Base-by-base conservation (phyloP, 2,888 invertebrate genomes). In the Tortrix viridana region DNA sequence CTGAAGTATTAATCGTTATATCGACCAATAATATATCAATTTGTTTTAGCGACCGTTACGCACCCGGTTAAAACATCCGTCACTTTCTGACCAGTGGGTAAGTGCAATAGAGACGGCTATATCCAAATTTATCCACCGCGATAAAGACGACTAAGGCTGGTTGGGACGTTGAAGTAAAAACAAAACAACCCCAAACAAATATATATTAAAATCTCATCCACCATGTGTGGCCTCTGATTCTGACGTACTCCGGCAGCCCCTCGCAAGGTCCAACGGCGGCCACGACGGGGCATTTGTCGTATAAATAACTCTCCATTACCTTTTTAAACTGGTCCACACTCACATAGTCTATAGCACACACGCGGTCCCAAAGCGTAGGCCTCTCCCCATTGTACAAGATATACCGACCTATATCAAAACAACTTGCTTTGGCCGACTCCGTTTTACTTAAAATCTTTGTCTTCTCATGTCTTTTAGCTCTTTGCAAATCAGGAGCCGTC, bases 331-430 rank as follows among this genome's bases (percentile, higher is more conserved):
- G 94, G 55, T 94, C 88, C 1, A 96, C 95, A 43, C 94, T 94
- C 26, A 98, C 95, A 49, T 94, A 93, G 70, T 98, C 96, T 80
- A 99, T 97, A 70, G 97, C 94, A 60, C 94, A 94, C 74, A 98
- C 95, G 70, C 98, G 92, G 82, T 99, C 98, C 71, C 96, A 94
- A 65, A 98, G 92, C 1, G 98, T 96, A 69, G 98, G 95, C 72
- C 98, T 94, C 57, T 96, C 96, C 1, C 19, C 7, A 75, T 97
- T 97, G 90, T 97, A 98, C 71, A 99, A 93, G 88, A 98, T 94
- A 92, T 98, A 98, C 65, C 97, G 95, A 16, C 99, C 99, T 75
- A 99, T 96, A 80, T 99, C 98, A 87, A 98, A 97, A 81, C 98
- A 99, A 32, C 3, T 0, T 1, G 12, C 32, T 32, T 32, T 32